Evolutionary conservation across 2,888 invertebrate species (phyloP), one percentile per base, ranked within the genome.

Genomic region (Pimpla rufipes): DNA sequence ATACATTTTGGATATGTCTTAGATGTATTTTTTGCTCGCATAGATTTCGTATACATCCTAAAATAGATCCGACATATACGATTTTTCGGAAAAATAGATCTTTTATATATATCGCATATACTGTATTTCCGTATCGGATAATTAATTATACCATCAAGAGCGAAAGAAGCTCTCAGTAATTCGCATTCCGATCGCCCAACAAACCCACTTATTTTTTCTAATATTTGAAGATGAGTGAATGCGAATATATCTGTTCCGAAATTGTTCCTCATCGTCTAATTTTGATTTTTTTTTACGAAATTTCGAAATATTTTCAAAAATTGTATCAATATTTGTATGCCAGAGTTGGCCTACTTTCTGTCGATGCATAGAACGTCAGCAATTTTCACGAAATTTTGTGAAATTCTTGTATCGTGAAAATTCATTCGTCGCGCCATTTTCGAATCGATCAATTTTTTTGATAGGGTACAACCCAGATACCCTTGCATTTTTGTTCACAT

Each of bases 331-430:
- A 80, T 76, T n/a, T 67, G 68, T 75, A 13, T 52, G 74, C 76
- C 74, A 62, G 50, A 40, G 76, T 59, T 79, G 79, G 79, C 83
- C 83, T 80, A 80, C 79, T 68, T 75, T 64, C 74, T 75, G 40
- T 87, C 86, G 86, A 88, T 88, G 87, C 88, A 85, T 87, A 87
- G 88, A 87, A 88, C 68, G 62, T 71, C 55, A 52, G n/a, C 29
- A 50, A 52, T 76, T 79, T 37, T 76, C 6, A 57, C 16, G 40
- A 74, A 78, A 77, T 78, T 79, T 85, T 74, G 74, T 79, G 67
- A 81, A 52, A 82, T 81, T 13, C n/a, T 45, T 16, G n/a, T 42
- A 42, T 10, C 37, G 35, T 11, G 37, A 67, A 35, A 76, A 35
- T 66, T 62, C 11, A 23, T 59, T 37, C 40, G 13, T 64, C 42